Evolutionary conservation across 2,888 invertebrate genomes (phyloP), one percentile per base, ranked within the genome.

Genomic region (Scrobipalpa costella): DNA sequence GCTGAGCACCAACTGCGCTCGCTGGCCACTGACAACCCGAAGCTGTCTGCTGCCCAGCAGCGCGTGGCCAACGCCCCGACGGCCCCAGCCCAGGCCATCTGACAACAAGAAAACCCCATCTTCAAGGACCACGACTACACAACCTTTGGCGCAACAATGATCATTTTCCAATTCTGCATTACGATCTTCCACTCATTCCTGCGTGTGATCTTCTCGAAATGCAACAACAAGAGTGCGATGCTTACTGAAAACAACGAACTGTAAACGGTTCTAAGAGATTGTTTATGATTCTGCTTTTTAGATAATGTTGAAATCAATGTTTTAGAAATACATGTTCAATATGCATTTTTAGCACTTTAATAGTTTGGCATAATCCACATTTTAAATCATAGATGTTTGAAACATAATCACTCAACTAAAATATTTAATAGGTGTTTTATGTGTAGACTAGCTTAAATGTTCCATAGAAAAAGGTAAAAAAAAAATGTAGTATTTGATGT

Each of bases 1-100:
- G 93, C 94, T 60, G 95, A 95, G 78, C 83, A 94, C 69, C 94
- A 95, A 80, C 86, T 95, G 57, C 83, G 95, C 60, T 90, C 93
- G 1, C 80, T 92, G 64, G 94, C 94, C 0, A 83, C 84, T 21
- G 90, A 85, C 17, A 92, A 88, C 2, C 93, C 92, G 55, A 85
- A 92, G 59, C 75, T 93, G 21, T 91, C 92, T 0, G 93, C 86
- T 7, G 93, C 92, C 8, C 92, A 92, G 65, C 77, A 88, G 69
- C 76, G 87, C 8, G 85, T 79, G 40, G 90, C 90, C 0, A 67
- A 81, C 0, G 91, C 90, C 0, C 91, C 90, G 0, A 90, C 88
- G 0, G 91, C 91, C 0, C 89, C 90, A 1, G 69, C 82, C 1
- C 75, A 81, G 11, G 76, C 87, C 1, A 88, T 88, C 70, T 81